These are phyloP conservation scores for Nesogale talazaci DNA, from an alignment of 2,113 vertebrate genomes.

Conservation along the genomic window DNA sequence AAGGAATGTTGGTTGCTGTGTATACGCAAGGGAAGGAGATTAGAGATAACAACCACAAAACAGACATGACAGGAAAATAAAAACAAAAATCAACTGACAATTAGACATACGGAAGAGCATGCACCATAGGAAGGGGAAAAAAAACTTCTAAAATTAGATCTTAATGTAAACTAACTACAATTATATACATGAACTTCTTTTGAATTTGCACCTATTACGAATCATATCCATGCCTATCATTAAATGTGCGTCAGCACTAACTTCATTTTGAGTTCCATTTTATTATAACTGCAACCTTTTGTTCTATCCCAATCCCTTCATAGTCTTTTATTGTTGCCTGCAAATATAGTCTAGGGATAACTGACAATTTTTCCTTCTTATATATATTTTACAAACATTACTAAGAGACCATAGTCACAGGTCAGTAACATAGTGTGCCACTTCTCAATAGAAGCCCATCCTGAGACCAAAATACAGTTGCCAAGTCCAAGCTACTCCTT, in stretches of 20 bases:
- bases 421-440: neutral
- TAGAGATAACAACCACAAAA: neutral
- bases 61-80: neutral
- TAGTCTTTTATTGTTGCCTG: neutral
- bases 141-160: neutral
- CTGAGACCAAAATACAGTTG: neutral
- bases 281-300: neutral
- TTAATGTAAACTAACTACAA: neutral
- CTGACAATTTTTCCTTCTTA: neutral
- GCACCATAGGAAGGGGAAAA: neutral
- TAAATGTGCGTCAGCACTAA: constrained; percentile 22
- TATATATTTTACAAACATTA: neutral
- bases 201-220: constrained; percentile 39
- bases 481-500: neutral
- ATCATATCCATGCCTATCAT: constrained; percentile 17
- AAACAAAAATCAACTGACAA: neutral
- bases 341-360: neutral
- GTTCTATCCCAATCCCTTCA: neutral
- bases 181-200: neutral
- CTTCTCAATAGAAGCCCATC: neutral
- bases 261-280: constrained; percentile 53
- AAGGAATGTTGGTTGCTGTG: neutral
- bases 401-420: neutral
- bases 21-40: neutral
- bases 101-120: neutral